Evolutionary conservation across 64 coral and sea anemone species (phyloP).

Genomic region (Dendrophyllia cribrosa): DNA sequence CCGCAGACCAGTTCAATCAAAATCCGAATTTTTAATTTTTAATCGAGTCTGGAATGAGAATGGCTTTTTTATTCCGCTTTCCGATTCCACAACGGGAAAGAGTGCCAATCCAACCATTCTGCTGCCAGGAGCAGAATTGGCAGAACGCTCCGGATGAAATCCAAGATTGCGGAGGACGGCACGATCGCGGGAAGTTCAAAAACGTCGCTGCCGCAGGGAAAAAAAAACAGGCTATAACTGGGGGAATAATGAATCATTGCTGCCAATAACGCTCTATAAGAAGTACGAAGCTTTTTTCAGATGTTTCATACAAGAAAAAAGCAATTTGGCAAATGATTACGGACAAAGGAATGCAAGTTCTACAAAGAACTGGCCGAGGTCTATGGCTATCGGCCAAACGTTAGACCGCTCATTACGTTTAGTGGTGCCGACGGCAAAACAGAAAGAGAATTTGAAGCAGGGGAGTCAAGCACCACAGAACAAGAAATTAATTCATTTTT

Average conservation of each 20-base stretch:
- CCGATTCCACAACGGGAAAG: neutral
- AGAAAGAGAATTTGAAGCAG: too few relatives aligned
- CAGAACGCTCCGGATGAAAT: neutral
- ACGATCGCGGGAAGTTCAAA: neutral
- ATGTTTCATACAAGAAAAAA: constrained; percentile 6
- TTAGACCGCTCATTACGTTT: too few relatives aligned
- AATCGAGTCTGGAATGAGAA: neutral
- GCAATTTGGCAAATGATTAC: constrained; percentile 15
- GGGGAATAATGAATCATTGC: neutral
- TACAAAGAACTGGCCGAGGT: too few relatives aligned
- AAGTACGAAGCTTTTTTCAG: constrained; percentile 1
- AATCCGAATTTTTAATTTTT: too few relatives aligned
- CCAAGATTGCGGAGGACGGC: neutral
- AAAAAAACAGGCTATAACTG: neutral
- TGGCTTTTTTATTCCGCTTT: neutral
- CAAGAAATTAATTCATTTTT: too few relatives aligned
- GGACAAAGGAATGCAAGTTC: neutral
- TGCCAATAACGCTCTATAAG: constrained; percentile 2
- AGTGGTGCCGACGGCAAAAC: too few relatives aligned
- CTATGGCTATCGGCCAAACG: too few relatives aligned
- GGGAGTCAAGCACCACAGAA: too few relatives aligned
- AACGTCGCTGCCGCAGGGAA: neutral
- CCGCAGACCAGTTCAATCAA: too few relatives aligned
- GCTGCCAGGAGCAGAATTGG: neutral
- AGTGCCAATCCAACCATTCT: neutral